These are phyloP conservation scores for Mus pahari DNA, from an alignment of 2,113 vertebrate species.

Conservation along the genomic window DNA sequence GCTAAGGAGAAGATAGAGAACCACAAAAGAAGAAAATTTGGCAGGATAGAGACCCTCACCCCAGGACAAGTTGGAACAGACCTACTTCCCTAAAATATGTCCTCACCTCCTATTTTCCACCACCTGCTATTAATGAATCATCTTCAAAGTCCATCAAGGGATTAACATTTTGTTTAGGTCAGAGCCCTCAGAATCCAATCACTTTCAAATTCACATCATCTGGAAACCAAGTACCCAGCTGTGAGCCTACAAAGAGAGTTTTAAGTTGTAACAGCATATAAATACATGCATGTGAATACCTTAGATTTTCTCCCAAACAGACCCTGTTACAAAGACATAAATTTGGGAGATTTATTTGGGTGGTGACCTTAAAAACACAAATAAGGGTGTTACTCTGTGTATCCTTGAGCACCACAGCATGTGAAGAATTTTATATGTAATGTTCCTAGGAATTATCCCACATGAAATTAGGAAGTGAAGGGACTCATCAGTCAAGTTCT, in stretches of 20 bases:
- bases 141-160: background rate
- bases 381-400: background rate
- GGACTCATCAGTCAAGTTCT: too few species aligned
- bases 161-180: background rate
- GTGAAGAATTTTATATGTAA: background rate
- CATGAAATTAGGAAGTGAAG: background rate
- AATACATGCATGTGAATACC: background rate
- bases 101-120: background rate
- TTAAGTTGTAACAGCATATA: background rate
- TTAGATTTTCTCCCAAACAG: background rate
- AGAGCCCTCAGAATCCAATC: background rate
- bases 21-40: background rate
- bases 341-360: background rate
- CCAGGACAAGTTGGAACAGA: background rate
- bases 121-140: background rate
- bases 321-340: background rate
- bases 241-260: background rate
- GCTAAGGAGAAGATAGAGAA: background rate
- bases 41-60: background rate
- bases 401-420: background rate
- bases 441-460: background rate
- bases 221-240: background rate
- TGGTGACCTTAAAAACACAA: background rate
- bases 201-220: background rate
- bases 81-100: background rate